Evolutionary conservation across 1,140 invertebrate genomes (phyloP).

Genomic region (Saxidomus purpurata): DNA sequence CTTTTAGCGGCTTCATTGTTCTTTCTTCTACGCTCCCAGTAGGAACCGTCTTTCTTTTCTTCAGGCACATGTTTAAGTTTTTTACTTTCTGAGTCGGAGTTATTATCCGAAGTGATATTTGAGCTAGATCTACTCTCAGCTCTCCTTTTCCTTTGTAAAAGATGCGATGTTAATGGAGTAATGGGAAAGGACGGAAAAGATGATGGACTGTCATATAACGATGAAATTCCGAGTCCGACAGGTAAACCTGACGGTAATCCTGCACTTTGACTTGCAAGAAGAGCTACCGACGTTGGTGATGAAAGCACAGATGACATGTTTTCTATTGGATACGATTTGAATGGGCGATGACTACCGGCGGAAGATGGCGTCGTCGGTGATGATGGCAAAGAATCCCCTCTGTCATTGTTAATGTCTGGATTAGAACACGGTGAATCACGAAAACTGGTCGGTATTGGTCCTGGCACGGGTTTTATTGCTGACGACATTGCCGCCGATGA

Average conservation of each 20-base stretch:
- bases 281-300: slow-evolving; percentile 57
- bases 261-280: slow-evolving; percentile 51
- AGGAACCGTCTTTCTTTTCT: slow-evolving; percentile 92
- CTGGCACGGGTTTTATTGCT: slow-evolving; percentile 52
- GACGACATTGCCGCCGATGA: slow-evolving; percentile 47
- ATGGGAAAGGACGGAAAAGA: slow-evolving; percentile 75
- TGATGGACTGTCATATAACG: slow-evolving; percentile 73
- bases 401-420: slow-evolving; percentile 54
- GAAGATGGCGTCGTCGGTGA: slow-evolving; percentile 50
- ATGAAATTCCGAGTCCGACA: slow-evolving; percentile 60
- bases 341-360: slow-evolving; percentile 57
- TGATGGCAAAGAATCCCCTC: slow-evolving; percentile 43
- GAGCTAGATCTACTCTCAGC: slow-evolving; percentile 64
- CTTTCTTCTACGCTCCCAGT: slow-evolving; percentile 95
- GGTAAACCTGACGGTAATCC: slow-evolving; percentile 58
- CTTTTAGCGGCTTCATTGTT: slow-evolving; percentile 99
- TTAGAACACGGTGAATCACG: slow-evolving; percentile 63
- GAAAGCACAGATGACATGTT: slow-evolving; percentile 62
- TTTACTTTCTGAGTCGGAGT: slow-evolving; percentile 67
- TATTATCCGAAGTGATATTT: slow-evolving; percentile 46
- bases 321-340: slow-evolving; percentile 76
- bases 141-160: slow-evolving; percentile 80
- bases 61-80: slow-evolving; percentile 81
- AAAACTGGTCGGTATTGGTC: slow-evolving; percentile 34
- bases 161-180: slow-evolving; percentile 81